Base-by-base conservation (phyloP, 2,797 vertebrate genomes). In the Clamator glandarius region DNA sequence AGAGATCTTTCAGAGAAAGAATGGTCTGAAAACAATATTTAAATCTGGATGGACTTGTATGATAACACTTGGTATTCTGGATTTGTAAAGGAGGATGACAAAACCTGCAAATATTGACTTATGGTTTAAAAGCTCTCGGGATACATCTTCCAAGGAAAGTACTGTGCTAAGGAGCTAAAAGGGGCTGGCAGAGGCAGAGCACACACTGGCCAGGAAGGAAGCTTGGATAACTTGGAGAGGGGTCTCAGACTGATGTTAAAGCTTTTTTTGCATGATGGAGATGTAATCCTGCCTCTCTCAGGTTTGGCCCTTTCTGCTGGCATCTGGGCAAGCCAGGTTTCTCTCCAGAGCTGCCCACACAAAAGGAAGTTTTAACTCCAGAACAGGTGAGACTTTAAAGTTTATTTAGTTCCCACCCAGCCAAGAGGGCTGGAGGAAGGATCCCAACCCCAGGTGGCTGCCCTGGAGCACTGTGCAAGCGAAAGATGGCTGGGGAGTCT, bases 401-500 rank as follows among this genome's bases (percentile, higher is more conserved):
- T 64, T 36, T 52, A 15, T 77, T 73, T n/a, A 8, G 48, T 58
- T 73, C 54, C 36, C 5, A 11, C 51, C 33, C 15, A 68, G 12
- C 13, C 33, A 54, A 51, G n/a, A 35, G 42, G 12, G 1, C 29
- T 78, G 66, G 23, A 68, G 46, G 24, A 42, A 52, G 21, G 77
- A 8, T 48, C 39, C 16, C 24, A 9, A 8, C 8, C 55, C 39
- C 44, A 63, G 31, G 50, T 26, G 64, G 52, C 28, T 46, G 5
- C 41, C 36, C 41, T 29, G 72, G 31, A 63, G 68, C 35, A 18
- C 14, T 1, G 0, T 3, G 13, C 0, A 13, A 36, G 33, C 8
- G 12, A 11, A 46, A 8, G 39, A 8, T 0, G 1, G 3, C 61
- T 74, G 26, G 20, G 26, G 26, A 91, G 61, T 46, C 51, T 61